phyloP scores from a whole-genome alignment of 2,888 invertebrate genomes.

The Sussaba pulchella region DNA sequence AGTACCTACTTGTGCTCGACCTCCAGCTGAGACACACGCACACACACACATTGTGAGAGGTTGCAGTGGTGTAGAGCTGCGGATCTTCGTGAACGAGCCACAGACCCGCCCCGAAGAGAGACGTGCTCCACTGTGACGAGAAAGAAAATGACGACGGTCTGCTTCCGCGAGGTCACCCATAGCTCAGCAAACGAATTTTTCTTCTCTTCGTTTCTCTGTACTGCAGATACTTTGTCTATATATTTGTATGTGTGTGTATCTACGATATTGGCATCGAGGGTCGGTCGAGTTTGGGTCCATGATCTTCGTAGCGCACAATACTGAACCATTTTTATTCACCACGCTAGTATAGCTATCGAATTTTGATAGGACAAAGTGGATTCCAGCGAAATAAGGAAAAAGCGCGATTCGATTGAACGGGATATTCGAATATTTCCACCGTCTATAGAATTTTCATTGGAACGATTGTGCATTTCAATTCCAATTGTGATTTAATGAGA shows the following conservation, averaged over 20 bases:
- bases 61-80: slow-evolving; percentile 28
- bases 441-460: background rate
- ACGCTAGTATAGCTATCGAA: background rate
- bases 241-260: slow-evolving; percentile 4
- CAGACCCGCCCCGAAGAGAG: slow-evolving; percentile 23
- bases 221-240: background rate
- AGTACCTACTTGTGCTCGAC: background rate
- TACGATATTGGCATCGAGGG: background rate
- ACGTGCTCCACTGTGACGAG: slow-evolving; percentile 23
- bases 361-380: background rate
- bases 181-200: slow-evolving; percentile 22
- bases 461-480: background rate
- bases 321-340: background rate
- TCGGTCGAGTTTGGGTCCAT: slow-evolving; percentile 5
- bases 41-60: background rate
- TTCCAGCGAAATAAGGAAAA: background rate
- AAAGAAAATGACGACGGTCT: slow-evolving; percentile 24
- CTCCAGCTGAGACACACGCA: background rate
- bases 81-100: slow-evolving; percentile 27
- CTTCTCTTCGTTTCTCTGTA: slow-evolving; percentile 4
- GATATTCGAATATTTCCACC: background rate
- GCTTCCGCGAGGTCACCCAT: background rate
- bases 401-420: background rate
- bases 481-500: background rate
- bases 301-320: background rate